Evolutionary conservation across 1,140 invertebrate species (phyloP).

Genomic region (Scaptomyza graminum): DNA sequence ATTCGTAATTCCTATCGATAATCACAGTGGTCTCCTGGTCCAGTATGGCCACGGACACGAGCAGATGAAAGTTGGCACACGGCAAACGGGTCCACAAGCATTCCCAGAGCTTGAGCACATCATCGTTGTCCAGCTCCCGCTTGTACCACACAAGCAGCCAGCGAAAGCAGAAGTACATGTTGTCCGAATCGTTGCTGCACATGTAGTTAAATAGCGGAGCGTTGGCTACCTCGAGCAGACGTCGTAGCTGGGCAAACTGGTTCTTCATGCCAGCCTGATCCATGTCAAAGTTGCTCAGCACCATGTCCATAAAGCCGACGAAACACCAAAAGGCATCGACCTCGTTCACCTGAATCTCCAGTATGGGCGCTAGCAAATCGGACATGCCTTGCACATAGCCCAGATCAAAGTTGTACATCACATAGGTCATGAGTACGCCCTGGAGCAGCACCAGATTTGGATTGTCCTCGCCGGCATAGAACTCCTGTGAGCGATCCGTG

Average conservation of each 20-base stretch:
- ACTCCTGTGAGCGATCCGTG: conserved; percentile 96
- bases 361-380: conserved; percentile 96
- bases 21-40: conserved; percentile 93
- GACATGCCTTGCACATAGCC: conserved; percentile 99
- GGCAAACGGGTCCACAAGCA: conserved; percentile 96
- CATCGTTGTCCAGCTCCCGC: conserved; percentile 89
- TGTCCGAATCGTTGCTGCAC: conserved; percentile 95
- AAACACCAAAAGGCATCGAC: conserved; percentile 99
- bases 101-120: conserved; percentile 92
- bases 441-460: conserved; percentile 92
- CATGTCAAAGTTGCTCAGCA: conserved; percentile 98
- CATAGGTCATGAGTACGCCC: conserved; percentile 99
- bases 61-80: conserved; percentile 96
- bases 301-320: conserved; percentile 98
- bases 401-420: conserved; percentile 99
- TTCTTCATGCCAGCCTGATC: conserved; percentile 98
- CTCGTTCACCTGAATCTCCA: conserved; percentile 88
- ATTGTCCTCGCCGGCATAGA: conserved; percentile 96
- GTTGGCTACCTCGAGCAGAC: conserved; percentile 91
- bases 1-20: conserved; percentile 95
- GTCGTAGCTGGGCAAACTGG: conserved; percentile 94
- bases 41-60: conserved; percentile 95
- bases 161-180: conserved; percentile 99
- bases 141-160: conserved; percentile 94
- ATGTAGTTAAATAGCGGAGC: conserved; percentile 94